These are phyloP conservation scores for Cheumatopsyche charites DNA, from an alignment of 1,140 invertebrate genomes.

Conservation along the genomic window DNA sequence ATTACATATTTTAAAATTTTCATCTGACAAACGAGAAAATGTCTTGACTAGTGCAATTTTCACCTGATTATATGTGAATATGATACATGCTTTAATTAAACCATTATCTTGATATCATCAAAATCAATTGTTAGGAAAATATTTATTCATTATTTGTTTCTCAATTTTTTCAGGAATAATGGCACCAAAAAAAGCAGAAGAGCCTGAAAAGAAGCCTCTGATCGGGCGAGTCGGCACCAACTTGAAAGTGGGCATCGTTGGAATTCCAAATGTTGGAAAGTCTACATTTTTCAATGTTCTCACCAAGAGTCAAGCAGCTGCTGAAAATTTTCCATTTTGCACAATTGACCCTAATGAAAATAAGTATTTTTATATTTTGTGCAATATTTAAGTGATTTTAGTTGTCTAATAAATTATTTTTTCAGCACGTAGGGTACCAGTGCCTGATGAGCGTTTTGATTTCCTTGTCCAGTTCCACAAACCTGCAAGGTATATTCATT, in stretches of 20 bases:
- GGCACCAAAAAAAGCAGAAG: constrained; percentile 94
- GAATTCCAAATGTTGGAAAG: constrained; percentile 94
- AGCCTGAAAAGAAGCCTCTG: constrained; percentile 86
- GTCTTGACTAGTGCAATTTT: no score
- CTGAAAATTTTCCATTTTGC: constrained; percentile 99
- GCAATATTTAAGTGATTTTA: constrained; percentile 26
- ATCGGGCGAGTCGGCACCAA: constrained; percentile 98
- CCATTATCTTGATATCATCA: no score
- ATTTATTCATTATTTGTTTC: no score
- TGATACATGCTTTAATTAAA: no score
- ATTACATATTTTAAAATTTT: no score
- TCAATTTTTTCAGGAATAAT: constrained; percentile 65
- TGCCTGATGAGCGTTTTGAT: constrained; percentile 94
- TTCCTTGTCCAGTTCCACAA: constrained; percentile 94
- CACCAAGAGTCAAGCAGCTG: constrained; percentile 93
- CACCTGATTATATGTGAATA: no score
- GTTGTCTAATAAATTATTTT: constrained; percentile 32
- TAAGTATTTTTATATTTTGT: constrained; percentile 76
- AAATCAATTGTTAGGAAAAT: no score
- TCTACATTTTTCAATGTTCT: constrained; percentile 99
- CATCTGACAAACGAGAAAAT: no score
- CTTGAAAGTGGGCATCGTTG: constrained; percentile 95
- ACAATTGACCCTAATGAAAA: constrained; percentile 99
- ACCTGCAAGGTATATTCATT: constrained; percentile 78
- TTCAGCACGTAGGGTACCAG: constrained; percentile 90